Conservation (phyloP, 2,797 vertebrate species). For the Amblyraja radiata region DNA sequence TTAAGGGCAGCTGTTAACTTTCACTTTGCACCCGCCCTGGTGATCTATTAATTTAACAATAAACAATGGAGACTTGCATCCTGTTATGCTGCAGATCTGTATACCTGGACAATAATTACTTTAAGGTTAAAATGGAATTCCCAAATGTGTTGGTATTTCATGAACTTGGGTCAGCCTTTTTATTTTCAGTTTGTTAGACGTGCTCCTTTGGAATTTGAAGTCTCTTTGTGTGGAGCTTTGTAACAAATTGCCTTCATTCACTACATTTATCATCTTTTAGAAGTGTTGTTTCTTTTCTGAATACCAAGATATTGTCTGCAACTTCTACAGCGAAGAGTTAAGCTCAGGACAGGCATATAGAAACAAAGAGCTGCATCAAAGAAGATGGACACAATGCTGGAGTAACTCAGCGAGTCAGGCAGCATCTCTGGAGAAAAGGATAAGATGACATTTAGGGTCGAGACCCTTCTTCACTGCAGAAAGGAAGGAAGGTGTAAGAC, state of each 20-base stretch:
- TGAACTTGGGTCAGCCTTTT: not conserved
- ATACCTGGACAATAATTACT: not conserved
- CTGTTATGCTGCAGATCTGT: not conserved
- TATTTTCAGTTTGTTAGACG: not conserved
- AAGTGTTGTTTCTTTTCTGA: not conserved
- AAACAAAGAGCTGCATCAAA: too few species aligned
- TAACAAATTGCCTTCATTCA: not conserved
- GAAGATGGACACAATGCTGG: too few species aligned
- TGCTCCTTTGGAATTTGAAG: not conserved
- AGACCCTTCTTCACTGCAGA: too few species aligned
- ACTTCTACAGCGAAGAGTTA: not conserved
- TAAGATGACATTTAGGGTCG: too few species aligned
- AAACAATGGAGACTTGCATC: not conserved
- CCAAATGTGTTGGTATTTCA: not conserved
- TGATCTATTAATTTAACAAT: not conserved
- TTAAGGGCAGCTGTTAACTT: not conserved
- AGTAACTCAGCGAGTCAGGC: too few species aligned
- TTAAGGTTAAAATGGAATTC: not conserved
- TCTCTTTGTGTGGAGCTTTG: not conserved
- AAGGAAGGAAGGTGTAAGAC: too few species aligned
- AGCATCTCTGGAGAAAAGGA: too few species aligned
- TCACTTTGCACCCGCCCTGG: not conserved
- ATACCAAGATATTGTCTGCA: not conserved
- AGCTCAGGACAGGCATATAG: too few species aligned
- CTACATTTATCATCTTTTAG: not conserved